Percentiles rank a stretch among this genome's conserved stretches.
These are phyloP conservation scores for Cenopis cana DNA, from an alignment of 2,888 invertebrate genomes.

Conservation along the genomic window DNA sequence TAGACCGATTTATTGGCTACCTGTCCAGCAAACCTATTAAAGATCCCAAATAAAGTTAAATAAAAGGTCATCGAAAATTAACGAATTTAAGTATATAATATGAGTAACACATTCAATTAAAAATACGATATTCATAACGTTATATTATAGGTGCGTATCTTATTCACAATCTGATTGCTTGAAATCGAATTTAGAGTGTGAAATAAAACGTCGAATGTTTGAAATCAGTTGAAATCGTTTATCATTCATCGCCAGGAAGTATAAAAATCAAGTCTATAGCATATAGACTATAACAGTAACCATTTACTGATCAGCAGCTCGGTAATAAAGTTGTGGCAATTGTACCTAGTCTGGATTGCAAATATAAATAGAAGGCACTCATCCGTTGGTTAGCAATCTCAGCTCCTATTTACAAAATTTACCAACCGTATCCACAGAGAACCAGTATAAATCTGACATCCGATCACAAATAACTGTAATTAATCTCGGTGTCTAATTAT, in stretches of 20 bases:
- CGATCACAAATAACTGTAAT: neutral
- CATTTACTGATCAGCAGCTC: neutral
- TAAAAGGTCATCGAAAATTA: no score
- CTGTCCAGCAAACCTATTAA: no score
- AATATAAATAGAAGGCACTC: constrained; percentile 27
- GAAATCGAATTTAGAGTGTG: neutral
- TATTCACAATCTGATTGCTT: neutral
- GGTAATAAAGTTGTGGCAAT: constrained; percentile 1
- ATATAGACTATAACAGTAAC: constrained; percentile 10
- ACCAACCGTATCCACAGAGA: neutral
- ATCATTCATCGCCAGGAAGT: constrained; percentile 3
- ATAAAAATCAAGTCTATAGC: neutral
- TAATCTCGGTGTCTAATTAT: neutral
- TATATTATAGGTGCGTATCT: neutral
- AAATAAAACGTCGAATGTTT: neutral
- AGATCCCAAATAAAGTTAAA: no score
- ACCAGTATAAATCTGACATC: neutral
- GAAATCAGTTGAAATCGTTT: neutral
- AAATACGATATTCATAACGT: no score
- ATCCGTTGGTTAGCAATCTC: neutral
- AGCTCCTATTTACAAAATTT: neutral
- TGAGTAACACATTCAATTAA: no score
- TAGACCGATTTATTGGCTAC: no score
- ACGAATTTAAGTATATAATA: no score
- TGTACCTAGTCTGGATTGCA: neutral